Percentiles rank a stretch among this genome's conserved stretches.
Evolutionary conservation across 2,113 vertebrate genomes (phyloP).

Genomic region (Carollia perspicillata): DNA sequence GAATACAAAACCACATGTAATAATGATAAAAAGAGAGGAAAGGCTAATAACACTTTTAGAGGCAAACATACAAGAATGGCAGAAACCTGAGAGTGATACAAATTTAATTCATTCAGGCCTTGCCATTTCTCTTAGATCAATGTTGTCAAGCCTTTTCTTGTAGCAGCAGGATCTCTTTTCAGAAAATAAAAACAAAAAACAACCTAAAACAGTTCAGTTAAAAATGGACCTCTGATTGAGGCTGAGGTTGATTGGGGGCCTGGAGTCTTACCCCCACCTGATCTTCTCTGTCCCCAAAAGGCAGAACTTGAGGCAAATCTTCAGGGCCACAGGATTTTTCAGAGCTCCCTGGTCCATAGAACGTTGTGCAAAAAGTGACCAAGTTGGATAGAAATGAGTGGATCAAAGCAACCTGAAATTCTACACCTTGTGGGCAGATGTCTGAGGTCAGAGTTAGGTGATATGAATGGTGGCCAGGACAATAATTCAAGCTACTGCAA

Average conservation of each 20-base stretch:
- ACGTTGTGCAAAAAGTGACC: not conserved
- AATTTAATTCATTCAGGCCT: not conserved
- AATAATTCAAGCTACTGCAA: not conserved
- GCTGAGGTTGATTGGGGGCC: not conserved
- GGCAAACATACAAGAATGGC: not conserved
- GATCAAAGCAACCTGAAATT: not conserved
- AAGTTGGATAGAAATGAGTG: not conserved
- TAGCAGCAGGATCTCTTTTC: not conserved
- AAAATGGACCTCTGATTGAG: not conserved
- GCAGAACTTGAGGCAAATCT: not conserved
- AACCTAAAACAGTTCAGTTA: not conserved
- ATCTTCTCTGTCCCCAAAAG: not conserved
- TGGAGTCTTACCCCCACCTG: not conserved
- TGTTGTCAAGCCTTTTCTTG: not conserved
- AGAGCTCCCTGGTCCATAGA: not conserved
- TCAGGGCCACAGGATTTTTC: not conserved
- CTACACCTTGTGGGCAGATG: not conserved
- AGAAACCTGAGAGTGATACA: not conserved
- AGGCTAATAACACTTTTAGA: not conserved
- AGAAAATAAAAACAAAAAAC: not conserved
- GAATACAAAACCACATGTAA: not conserved
- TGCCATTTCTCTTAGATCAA: not conserved
- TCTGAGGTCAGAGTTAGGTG: not conserved
- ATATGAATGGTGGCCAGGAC: not conserved
- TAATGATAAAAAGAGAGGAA: not conserved